Percentiles rank a stretch among this genome's conserved stretches.
Evolutionary conservation across 2,797 vertebrate genomes (phyloP).

Genomic region (Echeneis naucrates): DNA sequence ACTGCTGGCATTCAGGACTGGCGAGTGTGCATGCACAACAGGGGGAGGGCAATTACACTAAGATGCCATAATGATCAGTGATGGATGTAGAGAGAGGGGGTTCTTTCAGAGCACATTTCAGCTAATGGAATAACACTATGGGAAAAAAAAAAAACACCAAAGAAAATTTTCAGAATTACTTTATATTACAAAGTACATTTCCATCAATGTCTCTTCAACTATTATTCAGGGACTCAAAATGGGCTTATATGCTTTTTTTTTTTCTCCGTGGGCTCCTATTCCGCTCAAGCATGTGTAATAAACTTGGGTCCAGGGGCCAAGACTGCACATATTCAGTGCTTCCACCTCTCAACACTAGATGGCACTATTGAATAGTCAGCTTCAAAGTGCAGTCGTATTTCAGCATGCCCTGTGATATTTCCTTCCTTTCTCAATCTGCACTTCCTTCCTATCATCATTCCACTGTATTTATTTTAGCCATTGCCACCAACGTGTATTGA

Average conservation of each 20-base stretch:
- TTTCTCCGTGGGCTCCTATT: constrained; percentile 20
- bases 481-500: constrained; percentile 29
- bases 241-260: constrained; percentile 38
- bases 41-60: constrained; percentile 81
- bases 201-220: constrained; percentile 75
- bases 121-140: constrained; percentile 80
- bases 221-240: constrained; percentile 65
- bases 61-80: constrained; percentile 83
- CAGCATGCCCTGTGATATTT: background rate
- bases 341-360: constrained; percentile 64
- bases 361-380: constrained; percentile 72
- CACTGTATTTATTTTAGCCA: constrained; percentile 28
- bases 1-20: constrained; percentile 74
- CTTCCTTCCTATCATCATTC: constrained; percentile 26
- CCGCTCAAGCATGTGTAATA: constrained; percentile 38
- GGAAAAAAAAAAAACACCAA: constrained; percentile 42
- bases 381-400: background rate
- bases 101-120: constrained; percentile 77
- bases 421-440: constrained; percentile 20
- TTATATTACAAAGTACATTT: constrained; percentile 74
- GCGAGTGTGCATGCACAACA: constrained; percentile 67
- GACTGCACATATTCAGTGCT: background rate
- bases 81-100: constrained; percentile 77
- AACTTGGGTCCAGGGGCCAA: constrained; percentile 4
- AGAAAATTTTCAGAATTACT: constrained; percentile 70